These are phyloP conservation scores for Trichosurus vulpecula DNA, from an alignment of 2,797 vertebrate genomes.

Conservation along the genomic window DNA sequence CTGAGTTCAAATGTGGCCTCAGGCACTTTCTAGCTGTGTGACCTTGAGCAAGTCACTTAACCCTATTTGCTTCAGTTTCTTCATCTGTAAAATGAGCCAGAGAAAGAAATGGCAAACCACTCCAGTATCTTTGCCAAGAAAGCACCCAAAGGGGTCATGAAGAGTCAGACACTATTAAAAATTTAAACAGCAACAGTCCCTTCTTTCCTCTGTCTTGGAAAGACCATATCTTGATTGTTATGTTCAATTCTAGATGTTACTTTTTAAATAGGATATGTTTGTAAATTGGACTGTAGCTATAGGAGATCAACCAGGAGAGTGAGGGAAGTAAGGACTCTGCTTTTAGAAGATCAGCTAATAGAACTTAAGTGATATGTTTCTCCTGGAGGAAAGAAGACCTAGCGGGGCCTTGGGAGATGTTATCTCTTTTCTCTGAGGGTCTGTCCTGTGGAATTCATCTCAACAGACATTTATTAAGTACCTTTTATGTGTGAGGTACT, in stretches of 20 bases:
- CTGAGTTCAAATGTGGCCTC: neutral
- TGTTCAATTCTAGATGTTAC: neutral
- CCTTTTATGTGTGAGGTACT: neutral
- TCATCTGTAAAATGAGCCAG: neutral
- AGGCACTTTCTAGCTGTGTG: neutral
- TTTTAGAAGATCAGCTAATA: neutral
- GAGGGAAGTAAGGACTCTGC: neutral
- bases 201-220: neutral
- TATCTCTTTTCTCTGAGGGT: neutral
- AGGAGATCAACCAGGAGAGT: neutral
- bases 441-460: neutral
- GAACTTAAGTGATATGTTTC: neutral
- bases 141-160: neutral
- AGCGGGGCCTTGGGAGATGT: neutral
- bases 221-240: neutral
- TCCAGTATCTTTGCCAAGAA: neutral
- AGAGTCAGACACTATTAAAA: neutral
- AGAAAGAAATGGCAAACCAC: neutral
- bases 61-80: neutral
- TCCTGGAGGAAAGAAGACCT: neutral
- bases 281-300: neutral
- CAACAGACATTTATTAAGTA: neutral
- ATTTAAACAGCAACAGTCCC: neutral
- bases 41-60: neutral
- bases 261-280: neutral